Evolutionary conservation across 35 echinoderm and acorn worm species (phyloP), one percentile per base, ranked within the genome.

Genomic region (Ophiothrix spiculata): DNA sequence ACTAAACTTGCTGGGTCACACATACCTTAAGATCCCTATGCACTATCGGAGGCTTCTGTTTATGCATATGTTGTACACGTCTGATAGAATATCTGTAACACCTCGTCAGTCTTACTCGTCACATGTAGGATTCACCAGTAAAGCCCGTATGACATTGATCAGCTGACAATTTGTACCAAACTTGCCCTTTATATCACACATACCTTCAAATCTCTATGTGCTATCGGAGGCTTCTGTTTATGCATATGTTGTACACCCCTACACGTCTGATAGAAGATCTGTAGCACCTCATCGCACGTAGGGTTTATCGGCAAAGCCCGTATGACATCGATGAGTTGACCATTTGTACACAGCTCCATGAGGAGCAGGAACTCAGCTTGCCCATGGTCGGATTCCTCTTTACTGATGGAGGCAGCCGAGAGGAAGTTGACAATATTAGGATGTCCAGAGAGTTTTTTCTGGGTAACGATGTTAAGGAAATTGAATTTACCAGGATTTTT

Each of bases 361-460:
- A 98, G 86, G 39, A 98, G 84, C 0, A 98, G 88, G 64, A 80
- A 98, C 39, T 98, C 95, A 4, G 95, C 83, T 64, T 98, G 91
- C 0, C 91, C 95, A 38, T 93, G 85, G 42, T 98, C 91, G 0
- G 95, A 94, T 42, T 98, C 91, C 19, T 94, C 91, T 85, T 98
- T 98, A 41, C 86, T 77, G 39, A 93, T 98, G 33, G 95, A 93
- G n/a, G 95, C 95, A 1, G 95, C 95, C 0, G 92, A 86, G 80
- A 76, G 81, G 77, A 98, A 98, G 84, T 98, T 91, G 38, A 98
- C 91, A 21, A 98, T 91, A 77, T 91, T 91, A 0, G 95, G 85
- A 86, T 98, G 95, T 1, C 91, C 91, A 29, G 95, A 93, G 17
- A 98, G 77, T 49, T 92, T 94, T 98, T 98, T 98, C 95, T 98